phyloP scores from a whole-genome alignment of 1,140 invertebrate species.

The Drosophila navojoa region DNA sequence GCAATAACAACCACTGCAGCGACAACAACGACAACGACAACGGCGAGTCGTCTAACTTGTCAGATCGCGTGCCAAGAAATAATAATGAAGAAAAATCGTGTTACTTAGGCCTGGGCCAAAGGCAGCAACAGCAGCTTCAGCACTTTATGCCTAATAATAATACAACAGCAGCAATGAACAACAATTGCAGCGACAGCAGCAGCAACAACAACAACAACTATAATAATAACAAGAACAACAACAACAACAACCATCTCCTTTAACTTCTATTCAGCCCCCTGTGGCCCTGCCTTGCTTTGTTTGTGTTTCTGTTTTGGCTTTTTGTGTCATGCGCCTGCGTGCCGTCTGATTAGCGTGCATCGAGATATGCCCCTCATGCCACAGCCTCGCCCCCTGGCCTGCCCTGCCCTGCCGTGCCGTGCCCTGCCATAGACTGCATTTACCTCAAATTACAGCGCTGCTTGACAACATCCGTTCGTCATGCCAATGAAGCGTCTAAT shows the following conservation, averaged over 20 bases:
- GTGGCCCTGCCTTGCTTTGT: neutral
- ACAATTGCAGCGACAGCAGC: conserved; percentile 11
- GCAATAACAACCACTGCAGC: conserved; percentile 10
- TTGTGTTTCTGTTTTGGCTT: neutral
- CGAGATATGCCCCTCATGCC: conserved; percentile 31
- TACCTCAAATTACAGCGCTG: conserved; percentile 32
- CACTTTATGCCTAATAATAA: conserved; percentile 74
- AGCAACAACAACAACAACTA: neutral
- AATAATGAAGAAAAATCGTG: conserved; percentile 80
- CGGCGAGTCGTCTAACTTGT: conserved; percentile 68
- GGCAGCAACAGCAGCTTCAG: conserved; percentile 49
- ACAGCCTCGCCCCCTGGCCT: neutral
- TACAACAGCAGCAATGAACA: conserved; percentile 23
- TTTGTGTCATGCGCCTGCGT: conserved; percentile 67
- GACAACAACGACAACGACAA: conserved; percentile 20
- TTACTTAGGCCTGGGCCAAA: conserved; percentile 63
- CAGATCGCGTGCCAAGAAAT: conserved; percentile 81
- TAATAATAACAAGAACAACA: neutral
- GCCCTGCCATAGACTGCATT: neutral
- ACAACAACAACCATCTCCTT: conserved; percentile 13
- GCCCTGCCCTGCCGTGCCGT: no score
- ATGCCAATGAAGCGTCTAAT: conserved; percentile 21
- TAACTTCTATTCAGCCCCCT: conserved; percentile 18
- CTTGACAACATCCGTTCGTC: conserved; percentile 30
- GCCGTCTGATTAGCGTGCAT: conserved; percentile 66